Percentiles rank a stretch among this genome's conserved stretches.
phyloP scores from a whole-genome alignment of 92 coral and sea anemone genomes.

The Epizoanthus ramosus region DNA sequence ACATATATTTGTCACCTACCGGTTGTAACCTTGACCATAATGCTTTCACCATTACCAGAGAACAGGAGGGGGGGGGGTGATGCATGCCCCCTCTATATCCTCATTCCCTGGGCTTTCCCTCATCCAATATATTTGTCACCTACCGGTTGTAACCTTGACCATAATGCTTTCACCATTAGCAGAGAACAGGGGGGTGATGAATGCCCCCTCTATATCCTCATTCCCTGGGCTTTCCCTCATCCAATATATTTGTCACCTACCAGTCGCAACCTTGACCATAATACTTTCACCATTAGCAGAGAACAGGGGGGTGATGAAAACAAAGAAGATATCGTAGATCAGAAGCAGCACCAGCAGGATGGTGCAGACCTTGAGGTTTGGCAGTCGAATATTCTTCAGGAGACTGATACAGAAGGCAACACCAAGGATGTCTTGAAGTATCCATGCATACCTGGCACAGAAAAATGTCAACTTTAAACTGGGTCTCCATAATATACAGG shows the following conservation, averaged over 20 bases:
- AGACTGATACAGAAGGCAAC: slow-evolving; percentile 89
- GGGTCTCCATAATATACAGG: too few relatives aligned
- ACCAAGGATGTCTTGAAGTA: slow-evolving; percentile 95
- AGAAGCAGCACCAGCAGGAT: slow-evolving; percentile 83
- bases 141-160: slow-evolving; percentile 99
- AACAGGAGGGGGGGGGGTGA: too few relatives aligned
- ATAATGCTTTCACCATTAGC: slow-evolving; percentile 94
- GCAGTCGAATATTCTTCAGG: slow-evolving; percentile 82
- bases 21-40: slow-evolving; percentile 99
- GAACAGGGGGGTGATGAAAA: slow-evolving; percentile 95
- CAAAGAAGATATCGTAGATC: slow-evolving; percentile 95
- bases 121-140: neutral
- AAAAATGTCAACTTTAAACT: neutral
- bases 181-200: slow-evolving; percentile 94
- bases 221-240: too few relatives aligned
- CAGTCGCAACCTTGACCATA: slow-evolving; percentile 99
- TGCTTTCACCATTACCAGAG: slow-evolving; percentile 68
- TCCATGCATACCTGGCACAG: slow-evolving; percentile 84
- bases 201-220: slow-evolving; percentile 32
- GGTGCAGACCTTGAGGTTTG: slow-evolving; percentile 89
- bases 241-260: slow-evolving; percentile 40
- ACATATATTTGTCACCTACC: slow-evolving; percentile 52
- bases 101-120: too few relatives aligned
- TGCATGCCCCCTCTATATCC: too few relatives aligned
- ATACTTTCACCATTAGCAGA: slow-evolving; percentile 95